Conservation (phyloP, 2,888 invertebrate genomes). For the Sceliomorpha sp. region DNA sequence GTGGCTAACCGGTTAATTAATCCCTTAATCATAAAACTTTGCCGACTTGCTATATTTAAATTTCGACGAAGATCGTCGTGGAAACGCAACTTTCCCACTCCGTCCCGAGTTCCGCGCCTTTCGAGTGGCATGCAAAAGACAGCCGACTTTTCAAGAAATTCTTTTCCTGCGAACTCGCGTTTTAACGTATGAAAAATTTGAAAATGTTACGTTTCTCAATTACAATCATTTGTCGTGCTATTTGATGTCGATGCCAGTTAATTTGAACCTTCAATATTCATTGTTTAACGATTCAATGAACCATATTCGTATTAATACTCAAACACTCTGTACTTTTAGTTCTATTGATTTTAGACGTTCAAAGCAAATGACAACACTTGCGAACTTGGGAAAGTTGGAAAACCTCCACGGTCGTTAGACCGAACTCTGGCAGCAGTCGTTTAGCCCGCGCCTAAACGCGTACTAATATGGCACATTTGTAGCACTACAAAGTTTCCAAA, state of each 20-base stretch:
- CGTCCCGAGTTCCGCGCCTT: conserved; percentile 56
- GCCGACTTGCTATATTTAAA: conserved; percentile 65
- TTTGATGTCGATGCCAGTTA: no score
- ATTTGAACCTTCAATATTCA: no score
- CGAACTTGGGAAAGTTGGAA: no score
- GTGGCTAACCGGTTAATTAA: conserved; percentile 67
- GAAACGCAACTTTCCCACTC: conserved; percentile 51
- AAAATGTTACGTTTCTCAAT: no score
- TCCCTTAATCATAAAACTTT: conserved; percentile 74
- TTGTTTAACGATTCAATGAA: no score
- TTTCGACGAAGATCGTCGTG: conserved; percentile 56
- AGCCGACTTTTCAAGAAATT: conserved; percentile 18
- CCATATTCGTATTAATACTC: no score
- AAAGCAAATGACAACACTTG: no score
- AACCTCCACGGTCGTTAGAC: conserved; percentile 35
- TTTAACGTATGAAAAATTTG: no score
- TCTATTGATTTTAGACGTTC: no score
- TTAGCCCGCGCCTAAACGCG: conserved; percentile 18
- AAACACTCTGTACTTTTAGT: no score
- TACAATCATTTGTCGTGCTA: no score
- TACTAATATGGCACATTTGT: conserved; percentile 37
- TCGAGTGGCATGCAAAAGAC: conserved; percentile 48
- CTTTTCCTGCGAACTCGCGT: no score
- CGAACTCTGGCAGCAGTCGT: conserved; percentile 10
- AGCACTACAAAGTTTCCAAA: conserved; percentile 61